Percentiles rank a stretch among this genome's conserved stretches.
Evolutionary conservation across 2,113 vertebrate genomes (phyloP).

Genomic region (Seriola rivoliana): DNA sequence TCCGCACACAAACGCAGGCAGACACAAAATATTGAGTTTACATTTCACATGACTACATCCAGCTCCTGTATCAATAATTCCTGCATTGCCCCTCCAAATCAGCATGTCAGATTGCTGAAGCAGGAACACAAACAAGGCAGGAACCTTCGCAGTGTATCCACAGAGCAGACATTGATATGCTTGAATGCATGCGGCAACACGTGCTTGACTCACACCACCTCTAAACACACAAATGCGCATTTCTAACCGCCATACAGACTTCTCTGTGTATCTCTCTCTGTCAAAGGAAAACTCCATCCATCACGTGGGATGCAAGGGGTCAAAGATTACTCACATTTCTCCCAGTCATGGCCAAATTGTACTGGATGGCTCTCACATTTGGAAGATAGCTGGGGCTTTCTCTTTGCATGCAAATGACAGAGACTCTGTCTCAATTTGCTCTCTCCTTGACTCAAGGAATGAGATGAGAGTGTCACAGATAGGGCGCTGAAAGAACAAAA

Average conservation of each 20-base stretch:
- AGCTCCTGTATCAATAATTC: constrained; percentile 62
- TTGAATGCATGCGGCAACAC: constrained; percentile 45
- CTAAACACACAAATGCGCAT: constrained; percentile 35
- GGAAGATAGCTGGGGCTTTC: constrained; percentile 24
- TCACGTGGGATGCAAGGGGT: constrained; percentile 50
- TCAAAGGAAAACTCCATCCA: constrained; percentile 60
- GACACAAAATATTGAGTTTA: not conserved
- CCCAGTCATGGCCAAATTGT: constrained; percentile 64
- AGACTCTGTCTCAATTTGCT: constrained; percentile 46
- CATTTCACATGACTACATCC: constrained; percentile 40
- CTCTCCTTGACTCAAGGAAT: constrained; percentile 55
- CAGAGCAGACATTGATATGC: constrained; percentile 59
- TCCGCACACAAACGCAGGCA: constrained; percentile 10
- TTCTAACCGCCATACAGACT: constrained; percentile 22
- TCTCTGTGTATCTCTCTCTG: constrained; percentile 23
- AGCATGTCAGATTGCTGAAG: constrained; percentile 57
- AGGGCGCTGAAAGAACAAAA: not conserved
- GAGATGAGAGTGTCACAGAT: constrained; percentile 36
- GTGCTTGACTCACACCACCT: constrained; percentile 20
- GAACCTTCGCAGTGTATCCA: constrained; percentile 36
- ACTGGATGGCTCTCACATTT: constrained; percentile 71
- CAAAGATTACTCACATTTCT: constrained; percentile 66
- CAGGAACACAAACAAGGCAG: constrained; percentile 61
- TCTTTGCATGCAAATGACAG: constrained; percentile 68
- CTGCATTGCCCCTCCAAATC: constrained; percentile 55